phyloP scores from a whole-genome alignment of 2,113 vertebrate genomes.

The Boleophthalmus pectinirostris region DNA sequence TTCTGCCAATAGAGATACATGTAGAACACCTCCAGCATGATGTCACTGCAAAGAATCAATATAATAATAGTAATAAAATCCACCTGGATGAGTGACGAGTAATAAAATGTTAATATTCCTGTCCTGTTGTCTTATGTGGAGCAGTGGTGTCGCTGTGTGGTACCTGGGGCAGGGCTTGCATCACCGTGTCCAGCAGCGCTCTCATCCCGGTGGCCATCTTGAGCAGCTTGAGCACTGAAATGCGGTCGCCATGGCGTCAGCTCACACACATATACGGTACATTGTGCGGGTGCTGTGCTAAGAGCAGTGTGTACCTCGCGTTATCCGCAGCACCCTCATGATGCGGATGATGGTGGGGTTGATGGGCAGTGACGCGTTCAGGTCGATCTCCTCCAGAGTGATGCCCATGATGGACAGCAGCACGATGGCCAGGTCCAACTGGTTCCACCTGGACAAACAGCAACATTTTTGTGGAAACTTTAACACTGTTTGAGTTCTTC shows the following conservation, averaged over 20 bases:
- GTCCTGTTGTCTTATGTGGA: not conserved
- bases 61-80: too few relatives aligned
- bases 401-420: constrained; percentile 76
- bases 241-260: constrained; percentile 13
- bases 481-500: too few relatives aligned
- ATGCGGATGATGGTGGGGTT: constrained; percentile 77
- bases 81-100: too few relatives aligned
- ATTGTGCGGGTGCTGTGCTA: not conserved
- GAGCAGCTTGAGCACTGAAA: constrained; percentile 91
- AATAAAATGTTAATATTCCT: not conserved
- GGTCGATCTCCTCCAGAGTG: constrained; percentile 71
- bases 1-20: too few relatives aligned
- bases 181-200: constrained; percentile 93
- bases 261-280: constrained; percentile 43
- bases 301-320: constrained; percentile 57
- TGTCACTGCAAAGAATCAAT: too few relatives aligned
- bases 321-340: constrained; percentile 73
- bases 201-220: constrained; percentile 99
- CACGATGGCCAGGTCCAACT: constrained; percentile 74
- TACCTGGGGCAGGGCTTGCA: constrained; percentile 97
- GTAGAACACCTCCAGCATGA: too few relatives aligned
- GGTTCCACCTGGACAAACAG: constrained; percentile 67
- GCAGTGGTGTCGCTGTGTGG: constrained; percentile 15
- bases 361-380: constrained; percentile 72
- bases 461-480: not conserved